phyloP scores from a whole-genome alignment of 2,113 vertebrate species.

The Catharus minimus region DNA sequence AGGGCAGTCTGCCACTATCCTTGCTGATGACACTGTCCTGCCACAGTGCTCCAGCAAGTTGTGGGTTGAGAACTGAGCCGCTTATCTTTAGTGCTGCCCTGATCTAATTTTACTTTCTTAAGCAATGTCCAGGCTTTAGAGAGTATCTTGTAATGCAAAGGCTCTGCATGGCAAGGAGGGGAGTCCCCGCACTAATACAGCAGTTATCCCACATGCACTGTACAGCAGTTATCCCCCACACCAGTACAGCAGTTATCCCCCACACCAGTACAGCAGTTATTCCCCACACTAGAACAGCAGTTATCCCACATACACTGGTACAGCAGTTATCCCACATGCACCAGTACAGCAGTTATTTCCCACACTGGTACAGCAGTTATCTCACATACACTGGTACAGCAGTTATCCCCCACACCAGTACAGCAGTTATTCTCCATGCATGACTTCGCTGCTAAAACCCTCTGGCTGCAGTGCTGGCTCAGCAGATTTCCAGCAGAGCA shows the following conservation, averaged over 20 bases:
- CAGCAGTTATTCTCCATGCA: background rate
- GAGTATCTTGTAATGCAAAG: background rate
- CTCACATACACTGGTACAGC: too few relatives aligned
- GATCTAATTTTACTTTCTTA: constrained; percentile 41
- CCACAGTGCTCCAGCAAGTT: background rate
- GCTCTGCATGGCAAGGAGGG: background rate
- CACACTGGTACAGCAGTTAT: background rate
- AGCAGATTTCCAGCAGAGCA: background rate
- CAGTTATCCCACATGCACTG: background rate
- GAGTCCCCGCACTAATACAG: background rate
- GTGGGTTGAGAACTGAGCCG: background rate
- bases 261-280: background rate
- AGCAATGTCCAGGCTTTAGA: background rate
- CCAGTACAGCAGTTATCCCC: too few relatives aligned
- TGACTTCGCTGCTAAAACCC: background rate
- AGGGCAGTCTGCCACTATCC: background rate
- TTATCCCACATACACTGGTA: too few relatives aligned
- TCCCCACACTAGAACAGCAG: background rate
- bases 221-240: too few relatives aligned
- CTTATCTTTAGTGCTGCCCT: background rate
- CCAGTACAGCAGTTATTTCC: too few relatives aligned
- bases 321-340: too few relatives aligned
- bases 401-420: background rate
- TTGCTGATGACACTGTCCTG: background rate
- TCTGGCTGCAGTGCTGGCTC: background rate